Percentiles rank a stretch among this genome's conserved stretches.
phyloP scores from a whole-genome alignment of 2,888 invertebrate genomes.

The Tenthredo amoena region DNA sequence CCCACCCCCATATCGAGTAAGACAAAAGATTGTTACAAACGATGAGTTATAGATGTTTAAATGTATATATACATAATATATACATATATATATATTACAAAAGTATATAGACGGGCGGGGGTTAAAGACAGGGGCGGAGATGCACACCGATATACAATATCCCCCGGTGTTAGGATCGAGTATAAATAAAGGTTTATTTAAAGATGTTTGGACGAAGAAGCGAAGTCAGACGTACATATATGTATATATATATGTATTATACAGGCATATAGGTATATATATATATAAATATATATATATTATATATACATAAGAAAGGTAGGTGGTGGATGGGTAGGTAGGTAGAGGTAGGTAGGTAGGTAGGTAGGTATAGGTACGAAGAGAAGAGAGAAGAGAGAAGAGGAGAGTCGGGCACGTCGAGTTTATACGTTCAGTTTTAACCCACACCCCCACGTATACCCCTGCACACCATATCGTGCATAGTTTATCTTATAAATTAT shows the following conservation, averaged over 20 bases:
- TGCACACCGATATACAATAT: conserved; percentile 21
- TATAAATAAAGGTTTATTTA: conserved; percentile 77
- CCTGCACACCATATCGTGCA: conserved; percentile 49
- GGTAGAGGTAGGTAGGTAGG: background rate
- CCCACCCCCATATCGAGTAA: no score
- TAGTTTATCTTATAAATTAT: conserved; percentile 76
- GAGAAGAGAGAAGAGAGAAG: conserved; percentile 15
- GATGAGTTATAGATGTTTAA: background rate
- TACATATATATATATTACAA: no score
- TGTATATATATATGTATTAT: background rate
- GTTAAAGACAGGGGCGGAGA: background rate
- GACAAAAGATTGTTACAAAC: no score
- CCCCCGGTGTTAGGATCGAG: conserved; percentile 57
- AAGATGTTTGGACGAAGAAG: conserved; percentile 66
- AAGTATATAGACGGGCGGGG: background rate
- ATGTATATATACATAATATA: background rate
- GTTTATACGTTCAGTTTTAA: conserved; percentile 34
- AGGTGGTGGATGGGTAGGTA: background rate
- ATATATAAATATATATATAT: background rate
- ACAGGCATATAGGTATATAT: background rate
- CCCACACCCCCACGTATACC: background rate
- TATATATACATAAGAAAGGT: no score
- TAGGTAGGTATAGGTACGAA: background rate
- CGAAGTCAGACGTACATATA: conserved; percentile 57
- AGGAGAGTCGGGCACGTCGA: conserved; percentile 52